A percentile compares a stretch with the other conserved stretches of the same genome.
These are phyloP conservation scores for Lethenteron camtschaticum DNA, from an alignment of 2,113 vertebrate genomes.

Conservation along the genomic window DNA sequence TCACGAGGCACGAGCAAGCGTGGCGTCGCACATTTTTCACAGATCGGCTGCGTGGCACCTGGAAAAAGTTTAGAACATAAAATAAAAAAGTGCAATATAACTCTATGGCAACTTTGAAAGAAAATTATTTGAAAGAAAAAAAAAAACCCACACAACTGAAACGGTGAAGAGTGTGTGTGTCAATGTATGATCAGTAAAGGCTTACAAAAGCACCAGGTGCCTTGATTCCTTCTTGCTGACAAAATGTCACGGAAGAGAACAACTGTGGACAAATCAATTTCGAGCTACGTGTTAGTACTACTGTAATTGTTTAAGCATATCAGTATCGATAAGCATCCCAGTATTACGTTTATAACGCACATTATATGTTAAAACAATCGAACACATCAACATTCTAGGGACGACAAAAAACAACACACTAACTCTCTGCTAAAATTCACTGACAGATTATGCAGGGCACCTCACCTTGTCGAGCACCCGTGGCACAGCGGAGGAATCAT, in stretches of 20 bases:
- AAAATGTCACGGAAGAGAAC: constrained; percentile 62
- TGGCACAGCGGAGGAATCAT: constrained; percentile 40
- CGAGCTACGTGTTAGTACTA: too few species aligned
- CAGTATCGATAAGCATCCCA: too few species aligned
- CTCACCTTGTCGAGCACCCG: constrained; percentile 66
- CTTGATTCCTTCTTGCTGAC: constrained; percentile 51
- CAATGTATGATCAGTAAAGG: background rate
- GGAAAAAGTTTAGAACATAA: constrained; percentile 10
- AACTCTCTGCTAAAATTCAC: background rate
- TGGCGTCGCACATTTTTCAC: constrained; percentile 83
- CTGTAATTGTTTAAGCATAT: too few species aligned
- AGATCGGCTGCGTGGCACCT: constrained; percentile 60
- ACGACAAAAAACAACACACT: constrained; percentile 11
- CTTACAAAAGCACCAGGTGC: constrained; percentile 21
- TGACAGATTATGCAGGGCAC: background rate
- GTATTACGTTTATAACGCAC: too few species aligned
- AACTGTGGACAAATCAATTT: constrained; percentile 25
- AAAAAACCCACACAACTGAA: background rate
- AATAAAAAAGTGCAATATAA: background rate
- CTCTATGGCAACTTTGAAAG: background rate
- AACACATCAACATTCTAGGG: background rate
- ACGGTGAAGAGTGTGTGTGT: background rate
- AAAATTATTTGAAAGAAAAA: constrained; percentile 1
- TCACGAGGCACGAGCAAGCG: constrained; percentile 73
- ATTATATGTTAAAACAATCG: too few species aligned